phyloP scores from a whole-genome alignment of 2,888 invertebrate species.

The Sialis lutaria region DNA sequence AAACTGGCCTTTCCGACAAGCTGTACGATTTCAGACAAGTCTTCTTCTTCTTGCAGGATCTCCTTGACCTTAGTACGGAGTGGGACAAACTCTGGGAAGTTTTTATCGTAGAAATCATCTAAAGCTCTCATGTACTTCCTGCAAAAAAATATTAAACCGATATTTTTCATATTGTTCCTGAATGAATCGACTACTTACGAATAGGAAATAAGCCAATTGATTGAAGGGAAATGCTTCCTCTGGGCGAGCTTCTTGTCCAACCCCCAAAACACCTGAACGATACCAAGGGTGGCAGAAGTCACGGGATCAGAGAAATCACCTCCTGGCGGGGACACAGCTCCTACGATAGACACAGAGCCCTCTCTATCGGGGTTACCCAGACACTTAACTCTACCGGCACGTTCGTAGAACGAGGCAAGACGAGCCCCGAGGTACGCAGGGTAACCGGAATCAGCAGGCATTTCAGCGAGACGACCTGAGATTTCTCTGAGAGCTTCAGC shows the following conservation, averaged over 20 bases:
- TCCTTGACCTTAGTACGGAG: conserved; percentile 83
- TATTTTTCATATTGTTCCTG: no score
- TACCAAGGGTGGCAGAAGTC: conserved; percentile 95
- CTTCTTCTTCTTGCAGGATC: conserved; percentile 84
- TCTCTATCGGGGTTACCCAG: conserved; percentile 96
- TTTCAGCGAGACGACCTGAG: conserved; percentile 97
- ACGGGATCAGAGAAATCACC: conserved; percentile 99
- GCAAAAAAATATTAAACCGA: conserved; percentile 15
- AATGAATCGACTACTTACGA: conserved; percentile 23
- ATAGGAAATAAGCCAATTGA: conserved; percentile 99
- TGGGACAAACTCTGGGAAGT: conserved; percentile 92
- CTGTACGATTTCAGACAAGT: conserved; percentile 98
- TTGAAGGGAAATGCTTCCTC: conserved; percentile 98
- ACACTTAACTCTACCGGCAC: conserved; percentile 95
- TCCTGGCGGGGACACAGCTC: conserved; percentile 98
- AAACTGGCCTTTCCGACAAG: conserved; percentile 97
- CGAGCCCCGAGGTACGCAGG: conserved; percentile 98
- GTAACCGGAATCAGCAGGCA: conserved; percentile 98
- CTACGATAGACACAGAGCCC: conserved; percentile 98
- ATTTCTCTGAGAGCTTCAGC: conserved; percentile 99
- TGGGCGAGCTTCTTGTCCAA: conserved; percentile 97
- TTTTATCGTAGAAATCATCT: conserved; percentile 99
- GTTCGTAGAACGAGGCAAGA: conserved; percentile 97
- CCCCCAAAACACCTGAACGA: conserved; percentile 99
- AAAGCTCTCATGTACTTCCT: conserved; percentile 97